These are phyloP conservation scores for Bufo gargarizans DNA, from an alignment of 2,113 vertebrate species.

Conservation along the genomic window DNA sequence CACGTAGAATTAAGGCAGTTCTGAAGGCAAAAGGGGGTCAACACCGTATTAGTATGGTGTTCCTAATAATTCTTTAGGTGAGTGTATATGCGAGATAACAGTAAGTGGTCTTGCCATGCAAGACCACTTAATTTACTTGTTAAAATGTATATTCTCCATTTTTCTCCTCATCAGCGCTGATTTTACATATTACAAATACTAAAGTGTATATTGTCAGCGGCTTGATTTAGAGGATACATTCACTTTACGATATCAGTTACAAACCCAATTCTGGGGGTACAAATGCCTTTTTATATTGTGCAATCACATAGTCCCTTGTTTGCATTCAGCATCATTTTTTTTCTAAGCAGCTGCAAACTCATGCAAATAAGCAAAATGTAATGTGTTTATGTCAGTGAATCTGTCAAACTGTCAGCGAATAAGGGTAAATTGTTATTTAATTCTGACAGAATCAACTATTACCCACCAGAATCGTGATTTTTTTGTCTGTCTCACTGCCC, in stretches of 20 bases:
- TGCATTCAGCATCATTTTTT: background rate
- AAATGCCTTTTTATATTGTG: constrained; percentile 3
- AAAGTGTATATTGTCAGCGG: background rate
- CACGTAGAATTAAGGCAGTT: no score
- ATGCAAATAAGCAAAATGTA: constrained; percentile 21
- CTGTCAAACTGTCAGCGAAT: constrained; percentile 9
- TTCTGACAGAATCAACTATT: constrained; percentile 29
- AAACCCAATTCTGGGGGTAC: background rate
- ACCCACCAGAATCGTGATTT: constrained; percentile 9
- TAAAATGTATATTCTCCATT: no score
- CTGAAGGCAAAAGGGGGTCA: no score
- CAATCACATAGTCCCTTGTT: background rate
- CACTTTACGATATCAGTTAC: background rate
- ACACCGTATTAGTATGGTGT: no score
- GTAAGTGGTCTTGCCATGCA: no score
- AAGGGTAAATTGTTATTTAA: constrained; percentile 36
- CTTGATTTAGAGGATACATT: background rate
- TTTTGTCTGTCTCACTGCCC: background rate
- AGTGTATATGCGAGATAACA: no score
- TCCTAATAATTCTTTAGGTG: no score
- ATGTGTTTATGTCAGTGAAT: constrained; percentile 24
- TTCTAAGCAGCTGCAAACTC: constrained; percentile 16
- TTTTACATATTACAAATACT: background rate
- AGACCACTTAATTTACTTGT: no score
- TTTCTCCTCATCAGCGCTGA: background rate